Conservation (phyloP, 2,888 invertebrate species). For the Drosophila diplacantha region DNA sequence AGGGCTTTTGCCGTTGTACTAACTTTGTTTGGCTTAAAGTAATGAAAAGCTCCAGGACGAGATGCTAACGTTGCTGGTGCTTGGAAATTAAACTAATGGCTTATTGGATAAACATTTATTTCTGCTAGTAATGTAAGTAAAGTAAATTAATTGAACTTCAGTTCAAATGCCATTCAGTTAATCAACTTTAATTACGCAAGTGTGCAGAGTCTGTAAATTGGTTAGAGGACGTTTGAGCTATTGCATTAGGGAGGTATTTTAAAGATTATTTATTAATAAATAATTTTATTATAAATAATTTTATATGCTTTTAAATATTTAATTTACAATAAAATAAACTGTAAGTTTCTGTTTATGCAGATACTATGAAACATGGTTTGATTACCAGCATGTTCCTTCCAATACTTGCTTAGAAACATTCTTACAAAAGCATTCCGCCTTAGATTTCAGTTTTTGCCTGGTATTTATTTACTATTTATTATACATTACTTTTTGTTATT, state of each 20-base stretch:
- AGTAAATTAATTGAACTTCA: constrained; percentile 11
- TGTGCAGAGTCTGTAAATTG: neutral
- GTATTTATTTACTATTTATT: too few relatives aligned
- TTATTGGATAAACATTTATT: constrained; percentile 26
- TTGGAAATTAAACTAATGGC: constrained; percentile 19
- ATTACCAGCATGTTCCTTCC: too few relatives aligned
- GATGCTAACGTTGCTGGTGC: neutral
- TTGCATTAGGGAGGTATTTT: neutral
- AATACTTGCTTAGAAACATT: too few relatives aligned
- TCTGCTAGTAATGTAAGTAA: neutral
- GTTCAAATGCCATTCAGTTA: constrained; percentile 9
- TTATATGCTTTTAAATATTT: too few relatives aligned
- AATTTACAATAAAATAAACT: too few relatives aligned
- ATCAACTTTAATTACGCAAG: constrained; percentile 8
- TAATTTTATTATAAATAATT: too few relatives aligned
- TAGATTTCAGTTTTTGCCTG: too few relatives aligned
- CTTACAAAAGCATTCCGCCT: too few relatives aligned
- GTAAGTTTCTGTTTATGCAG: too few relatives aligned
- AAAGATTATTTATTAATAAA: too few relatives aligned
- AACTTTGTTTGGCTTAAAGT: constrained; percentile 31
- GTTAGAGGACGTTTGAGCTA: neutral
- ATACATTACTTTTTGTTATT: neutral
- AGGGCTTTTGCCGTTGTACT: constrained; percentile 15
- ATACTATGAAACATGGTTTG: too few relatives aligned
- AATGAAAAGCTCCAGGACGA: constrained; percentile 5